These are phyloP conservation scores for Elachura formosa DNA, from an alignment of 2,113 vertebrate genomes.

Conservation along the genomic window DNA sequence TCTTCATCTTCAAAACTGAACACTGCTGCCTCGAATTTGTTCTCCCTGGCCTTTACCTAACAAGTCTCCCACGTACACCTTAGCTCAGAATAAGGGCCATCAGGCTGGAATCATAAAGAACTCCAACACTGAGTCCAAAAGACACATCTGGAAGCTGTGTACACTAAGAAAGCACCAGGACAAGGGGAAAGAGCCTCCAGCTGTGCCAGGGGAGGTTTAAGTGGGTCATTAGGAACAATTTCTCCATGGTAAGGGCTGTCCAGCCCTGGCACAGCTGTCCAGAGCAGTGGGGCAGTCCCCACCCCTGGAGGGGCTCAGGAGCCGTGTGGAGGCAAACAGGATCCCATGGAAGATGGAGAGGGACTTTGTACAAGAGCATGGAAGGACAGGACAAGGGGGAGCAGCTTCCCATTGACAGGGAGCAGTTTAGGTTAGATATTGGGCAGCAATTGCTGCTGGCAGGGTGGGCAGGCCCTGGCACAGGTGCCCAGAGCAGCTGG, in stretches of 20 bases:
- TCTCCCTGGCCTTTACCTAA: not conserved
- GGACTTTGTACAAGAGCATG: not conserved
- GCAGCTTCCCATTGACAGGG: not conserved
- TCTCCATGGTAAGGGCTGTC: not conserved
- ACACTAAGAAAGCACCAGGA: accelerated
- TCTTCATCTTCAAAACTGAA: not conserved
- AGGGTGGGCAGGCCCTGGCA: not conserved
- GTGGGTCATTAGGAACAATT: not conserved
- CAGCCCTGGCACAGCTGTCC: not conserved
- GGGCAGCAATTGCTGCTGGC: accelerated
- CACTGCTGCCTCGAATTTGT: not conserved
- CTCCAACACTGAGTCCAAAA: not conserved
- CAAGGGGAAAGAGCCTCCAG: not conserved
- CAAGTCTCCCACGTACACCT: too few species aligned
- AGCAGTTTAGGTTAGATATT: too few species aligned
- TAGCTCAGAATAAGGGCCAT: not conserved
- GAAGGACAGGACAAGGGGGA: not conserved
- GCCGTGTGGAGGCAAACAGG: accelerated
- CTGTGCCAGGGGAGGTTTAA: not conserved
- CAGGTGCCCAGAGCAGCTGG: not conserved
- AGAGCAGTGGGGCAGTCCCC: not conserved
- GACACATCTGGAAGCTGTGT: not conserved
- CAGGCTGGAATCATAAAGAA: not conserved
- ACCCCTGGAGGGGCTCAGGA: not conserved
- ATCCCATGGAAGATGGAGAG: not conserved